A percentile compares a stretch with the other conserved stretches of the same genome.
phyloP scores from a whole-genome alignment of 2,888 invertebrate species.

The Microctonus hyperodae region DNA sequence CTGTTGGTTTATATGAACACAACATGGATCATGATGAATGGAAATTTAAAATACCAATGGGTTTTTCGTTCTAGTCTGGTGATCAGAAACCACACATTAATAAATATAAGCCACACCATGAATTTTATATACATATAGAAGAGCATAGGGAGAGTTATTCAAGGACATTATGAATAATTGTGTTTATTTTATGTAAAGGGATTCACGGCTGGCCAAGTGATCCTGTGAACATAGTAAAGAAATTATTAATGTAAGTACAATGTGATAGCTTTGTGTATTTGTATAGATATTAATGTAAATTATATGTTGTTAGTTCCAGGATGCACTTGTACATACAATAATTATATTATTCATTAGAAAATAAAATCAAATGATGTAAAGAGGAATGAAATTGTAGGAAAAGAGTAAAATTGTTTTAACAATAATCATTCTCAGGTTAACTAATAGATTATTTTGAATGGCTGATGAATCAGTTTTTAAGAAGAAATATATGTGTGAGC shows the following conservation, averaged over 20 bases:
- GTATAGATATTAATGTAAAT: background rate
- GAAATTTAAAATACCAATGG: constrained; percentile 35
- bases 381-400: background rate
- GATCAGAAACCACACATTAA: constrained; percentile 3
- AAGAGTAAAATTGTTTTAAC: background rate
- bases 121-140: too few species aligned
- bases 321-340: constrained; percentile 6
- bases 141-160: constrained; percentile 24
- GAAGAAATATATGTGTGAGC: background rate
- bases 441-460: background rate
- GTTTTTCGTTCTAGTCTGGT: constrained; percentile 37
- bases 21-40: too few species aligned
- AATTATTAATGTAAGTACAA: background rate
- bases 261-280: background rate
- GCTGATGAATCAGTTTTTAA: constrained; percentile 12
- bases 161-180: constrained; percentile 33
- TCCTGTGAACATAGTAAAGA: background rate
- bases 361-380: background rate
- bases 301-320: constrained; percentile 17
- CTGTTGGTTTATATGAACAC: constrained; percentile 14
- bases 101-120: constrained; percentile 14
- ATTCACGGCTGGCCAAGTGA: constrained; percentile 4
- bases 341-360: too few species aligned
- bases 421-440: background rate
- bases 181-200: constrained; percentile 17